Evolutionary conservation across 2,888 invertebrate species (phyloP), one percentile per base, ranked within the genome.

Genomic region (Strigamia crassipes): DNA sequence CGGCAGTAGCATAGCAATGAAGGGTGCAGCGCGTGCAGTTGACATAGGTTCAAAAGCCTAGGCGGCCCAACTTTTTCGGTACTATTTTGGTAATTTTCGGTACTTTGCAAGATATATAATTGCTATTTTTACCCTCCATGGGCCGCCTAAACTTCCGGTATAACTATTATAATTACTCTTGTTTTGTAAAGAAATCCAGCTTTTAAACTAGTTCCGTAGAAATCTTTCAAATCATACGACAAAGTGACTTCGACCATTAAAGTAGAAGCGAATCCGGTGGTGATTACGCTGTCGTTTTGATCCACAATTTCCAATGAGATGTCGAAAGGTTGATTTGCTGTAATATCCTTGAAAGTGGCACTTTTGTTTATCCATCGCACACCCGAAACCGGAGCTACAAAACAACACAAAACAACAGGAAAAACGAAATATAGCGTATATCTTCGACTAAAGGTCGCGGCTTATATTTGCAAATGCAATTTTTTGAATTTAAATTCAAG

Each of bases 211-310:
- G 42, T 80, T 9, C 27, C 21, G 13, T 80, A 51, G 23, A 80
- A 80, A 41, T 41, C 9, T 23, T 80, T 80, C 21, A 46, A 51
- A 21, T 80, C 15, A 23, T 80, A 80, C 21, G 80, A 41, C 31
- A 51, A 27, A 23, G 42, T 42, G 21, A 80, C 80, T 42, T 46
- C 42, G 23, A 80, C 80, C 27, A 42, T 42, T n/a, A 80, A 51
- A 21, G 80, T 80, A 21, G 80, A 80, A 18, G 42, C 80, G n/a
- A 80, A 80, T 5, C 80, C 80, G 10, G 80, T 21, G 3, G 23
- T 46, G 27, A 80, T 51, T 18, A n/a, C 10, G 12, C 1, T 1
- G 8, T 80, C 23, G 4, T 41, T 46, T 27, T 51, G 3, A 42
- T 80, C 42, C n/a, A 80, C 23, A 23, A 80, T 80, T 31, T 41